A percentile compares a stretch with the other conserved stretches of the same genome.
These are phyloP conservation scores for Tinea pellionella DNA, from an alignment of 2,888 invertebrate genomes.

Conservation along the genomic window DNA sequence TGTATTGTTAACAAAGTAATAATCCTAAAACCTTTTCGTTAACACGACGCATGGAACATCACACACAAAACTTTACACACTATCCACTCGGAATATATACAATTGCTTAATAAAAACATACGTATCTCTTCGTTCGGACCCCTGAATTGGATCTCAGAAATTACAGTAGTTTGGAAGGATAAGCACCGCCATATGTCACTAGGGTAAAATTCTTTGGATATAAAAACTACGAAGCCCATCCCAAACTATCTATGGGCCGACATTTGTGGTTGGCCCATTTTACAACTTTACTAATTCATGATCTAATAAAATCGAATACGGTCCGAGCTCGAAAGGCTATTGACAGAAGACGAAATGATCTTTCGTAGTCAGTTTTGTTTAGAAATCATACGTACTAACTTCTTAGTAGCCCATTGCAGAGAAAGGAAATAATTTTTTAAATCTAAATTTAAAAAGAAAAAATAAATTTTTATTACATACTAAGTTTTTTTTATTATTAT, in stretches of 20 bases:
- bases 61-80: neutral
- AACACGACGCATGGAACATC: neutral
- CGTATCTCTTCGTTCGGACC: constrained; percentile 22
- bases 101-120: constrained; percentile 18
- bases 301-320: constrained; percentile 26
- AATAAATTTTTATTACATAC: too few species aligned
- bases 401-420: neutral
- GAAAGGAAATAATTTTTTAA: too few species aligned
- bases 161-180: constrained; percentile 53
- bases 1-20: too few species aligned
- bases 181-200: constrained; percentile 50
- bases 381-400: neutral
- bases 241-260: constrained; percentile 27
- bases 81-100: constrained; percentile 7
- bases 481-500: too few species aligned
- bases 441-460: too few species aligned
- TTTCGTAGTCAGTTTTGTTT: neutral
- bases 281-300: constrained; percentile 40
- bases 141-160: constrained; percentile 44
- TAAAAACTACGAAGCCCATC: constrained; percentile 29
- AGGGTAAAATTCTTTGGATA: constrained; percentile 24
- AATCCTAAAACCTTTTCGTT: neutral
- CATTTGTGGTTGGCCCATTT: constrained; percentile 26
- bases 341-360: neutral
- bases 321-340: neutral